Percentiles rank a stretch among this genome's conserved stretches.
Conservation (phyloP, 2,113 vertebrate species). For the Bungarus multicinctus region DNA sequence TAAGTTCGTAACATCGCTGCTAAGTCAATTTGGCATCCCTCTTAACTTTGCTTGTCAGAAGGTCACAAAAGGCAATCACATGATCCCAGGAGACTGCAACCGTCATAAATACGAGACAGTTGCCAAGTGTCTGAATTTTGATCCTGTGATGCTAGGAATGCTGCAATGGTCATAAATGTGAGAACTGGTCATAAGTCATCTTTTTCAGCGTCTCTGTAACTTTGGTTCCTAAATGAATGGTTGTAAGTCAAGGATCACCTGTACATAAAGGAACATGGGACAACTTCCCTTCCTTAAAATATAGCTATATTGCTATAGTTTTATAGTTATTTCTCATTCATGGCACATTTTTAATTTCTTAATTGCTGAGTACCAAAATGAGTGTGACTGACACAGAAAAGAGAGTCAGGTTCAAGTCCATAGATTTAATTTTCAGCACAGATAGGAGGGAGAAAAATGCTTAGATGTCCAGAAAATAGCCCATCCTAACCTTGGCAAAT, state of each 20-base stretch:
- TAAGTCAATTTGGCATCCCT: background rate
- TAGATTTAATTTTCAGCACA: background rate
- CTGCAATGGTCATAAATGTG: background rate
- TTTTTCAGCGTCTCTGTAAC: background rate
- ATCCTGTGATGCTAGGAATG: background rate
- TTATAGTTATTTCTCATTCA: background rate
- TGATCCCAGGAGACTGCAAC: background rate
- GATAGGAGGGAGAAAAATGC: constrained; percentile 29
- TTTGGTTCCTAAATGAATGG: background rate
- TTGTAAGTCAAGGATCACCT: background rate
- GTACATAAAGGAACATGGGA: background rate
- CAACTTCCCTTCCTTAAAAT: background rate
- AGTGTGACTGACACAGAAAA: background rate
- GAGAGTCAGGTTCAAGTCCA: background rate
- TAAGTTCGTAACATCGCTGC: background rate
- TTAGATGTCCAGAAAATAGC: constrained; percentile 38
- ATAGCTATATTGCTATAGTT: background rate
- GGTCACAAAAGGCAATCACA: background rate
- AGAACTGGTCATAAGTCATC: background rate
- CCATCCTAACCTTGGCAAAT: constrained; percentile 34
- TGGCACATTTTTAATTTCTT: background rate
- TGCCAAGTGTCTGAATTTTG: background rate
- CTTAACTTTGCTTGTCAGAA: background rate
- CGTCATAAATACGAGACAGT: background rate
- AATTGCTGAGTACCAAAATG: background rate